Percentiles rank a stretch among this genome's conserved stretches.
Evolutionary conservation across 2,113 vertebrate genomes (phyloP).

Genomic region (Piprites chloris): DNA sequence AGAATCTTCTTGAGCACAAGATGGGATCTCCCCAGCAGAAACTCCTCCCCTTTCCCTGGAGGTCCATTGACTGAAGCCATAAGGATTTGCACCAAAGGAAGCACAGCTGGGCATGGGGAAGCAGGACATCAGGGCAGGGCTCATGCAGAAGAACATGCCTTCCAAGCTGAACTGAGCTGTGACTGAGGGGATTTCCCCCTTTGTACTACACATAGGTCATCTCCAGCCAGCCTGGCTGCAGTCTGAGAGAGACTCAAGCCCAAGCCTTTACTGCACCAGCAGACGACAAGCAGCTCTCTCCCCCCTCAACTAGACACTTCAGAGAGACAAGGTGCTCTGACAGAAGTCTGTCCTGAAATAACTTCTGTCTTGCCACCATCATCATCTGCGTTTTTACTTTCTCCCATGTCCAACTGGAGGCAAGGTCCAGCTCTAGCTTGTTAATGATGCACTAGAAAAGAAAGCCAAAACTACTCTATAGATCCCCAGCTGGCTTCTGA

Average conservation of each 20-base stretch:
- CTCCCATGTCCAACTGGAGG: neutral
- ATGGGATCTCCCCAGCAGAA: neutral
- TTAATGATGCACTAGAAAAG: conserved; percentile 27
- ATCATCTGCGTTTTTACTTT: neutral
- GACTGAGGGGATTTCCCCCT: neutral
- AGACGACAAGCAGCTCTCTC: neutral
- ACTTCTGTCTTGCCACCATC: neutral
- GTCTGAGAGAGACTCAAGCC: neutral
- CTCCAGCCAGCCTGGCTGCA: conserved; percentile 14
- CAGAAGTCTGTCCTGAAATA: conserved; percentile 19
- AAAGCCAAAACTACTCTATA: conserved; percentile 19
- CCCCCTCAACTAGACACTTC: neutral
- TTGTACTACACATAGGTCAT: neutral
- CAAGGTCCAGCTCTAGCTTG: conserved; percentile 5
- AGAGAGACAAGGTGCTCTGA: neutral
- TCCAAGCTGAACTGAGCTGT: neutral
- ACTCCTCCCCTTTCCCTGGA: neutral
- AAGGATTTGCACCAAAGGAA: neutral
- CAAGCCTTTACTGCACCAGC: neutral
- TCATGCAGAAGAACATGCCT: neutral
- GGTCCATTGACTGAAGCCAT: neutral
- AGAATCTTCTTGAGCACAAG: neutral
- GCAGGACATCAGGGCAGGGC: neutral
- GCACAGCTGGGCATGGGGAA: neutral
- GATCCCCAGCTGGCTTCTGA: conserved; percentile 40